Evolutionary conservation across 2,797 vertebrate genomes (phyloP).

Genomic region (Dermochelys coriacea): DNA sequence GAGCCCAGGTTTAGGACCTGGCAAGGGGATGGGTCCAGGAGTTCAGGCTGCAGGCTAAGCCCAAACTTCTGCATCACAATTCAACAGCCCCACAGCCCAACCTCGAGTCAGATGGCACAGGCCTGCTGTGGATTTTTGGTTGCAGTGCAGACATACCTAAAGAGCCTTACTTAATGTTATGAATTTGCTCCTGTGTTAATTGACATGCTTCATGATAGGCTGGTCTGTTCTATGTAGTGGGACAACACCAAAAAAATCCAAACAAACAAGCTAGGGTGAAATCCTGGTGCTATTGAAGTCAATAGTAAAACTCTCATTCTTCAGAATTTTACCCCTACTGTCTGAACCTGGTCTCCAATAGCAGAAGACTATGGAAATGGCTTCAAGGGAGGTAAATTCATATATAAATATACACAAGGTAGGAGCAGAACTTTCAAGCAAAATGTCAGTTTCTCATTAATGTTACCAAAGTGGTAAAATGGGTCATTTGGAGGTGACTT

Average conservation of each 20-base stretch:
- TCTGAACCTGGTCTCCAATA: not conserved
- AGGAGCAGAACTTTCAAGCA: not conserved
- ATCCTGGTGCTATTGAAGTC: not conserved
- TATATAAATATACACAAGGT: not conserved
- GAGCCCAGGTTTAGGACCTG: too few relatives aligned
- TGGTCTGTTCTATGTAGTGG: not conserved
- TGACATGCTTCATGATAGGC: not conserved
- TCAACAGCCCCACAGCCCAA: too few relatives aligned
- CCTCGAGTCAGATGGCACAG: too few relatives aligned
- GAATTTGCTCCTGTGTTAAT: not conserved
- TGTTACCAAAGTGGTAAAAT: not conserved
- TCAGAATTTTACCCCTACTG: not conserved
- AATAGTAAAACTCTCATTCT: not conserved
- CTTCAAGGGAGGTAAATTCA: not conserved
- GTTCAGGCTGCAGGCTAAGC: too few relatives aligned
- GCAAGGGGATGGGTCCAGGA: too few relatives aligned
- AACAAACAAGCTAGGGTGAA: not conserved
- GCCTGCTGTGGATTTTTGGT: too few relatives aligned
- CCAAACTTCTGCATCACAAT: too few relatives aligned
- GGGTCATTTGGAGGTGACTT: not conserved
- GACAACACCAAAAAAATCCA: not conserved
- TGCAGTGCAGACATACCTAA: not conserved
- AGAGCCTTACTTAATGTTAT: not conserved
- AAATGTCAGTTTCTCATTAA: not conserved
- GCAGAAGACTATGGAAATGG: not conserved